These are phyloP conservation scores for Heterotilapia buettikoferi DNA, from an alignment of 2,113 vertebrate species.

Conservation along the genomic window DNA sequence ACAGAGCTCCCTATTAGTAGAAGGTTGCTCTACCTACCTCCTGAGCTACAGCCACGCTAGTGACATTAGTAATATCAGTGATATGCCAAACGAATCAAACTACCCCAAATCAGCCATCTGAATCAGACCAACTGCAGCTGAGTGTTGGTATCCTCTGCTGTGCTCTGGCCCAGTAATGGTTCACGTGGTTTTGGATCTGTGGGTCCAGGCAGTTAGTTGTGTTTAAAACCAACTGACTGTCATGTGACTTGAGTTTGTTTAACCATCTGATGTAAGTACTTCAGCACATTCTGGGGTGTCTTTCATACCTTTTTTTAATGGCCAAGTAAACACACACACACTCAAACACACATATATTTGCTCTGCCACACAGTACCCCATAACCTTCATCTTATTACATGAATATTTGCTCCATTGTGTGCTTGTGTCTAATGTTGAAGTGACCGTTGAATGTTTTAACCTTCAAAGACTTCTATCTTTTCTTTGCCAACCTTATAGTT, in stretches of 20 bases:
- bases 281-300: neutral
- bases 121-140: neutral
- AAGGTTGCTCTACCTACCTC: neutral
- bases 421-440: accelerated
- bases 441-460: neutral
- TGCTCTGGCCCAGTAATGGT: accelerated
- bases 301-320: accelerated
- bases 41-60: accelerated
- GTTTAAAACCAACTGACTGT: accelerated
- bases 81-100: neutral
- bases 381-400: neutral
- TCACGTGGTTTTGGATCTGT: neutral
- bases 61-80: neutral
- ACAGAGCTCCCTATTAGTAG: neutral
- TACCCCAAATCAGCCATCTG: accelerated
- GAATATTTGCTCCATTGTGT: neutral
- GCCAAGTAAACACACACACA: neutral
- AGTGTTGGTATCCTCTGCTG: accelerated
- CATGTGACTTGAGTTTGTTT: neutral
- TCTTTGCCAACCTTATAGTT: neutral
- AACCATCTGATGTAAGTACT: accelerated
- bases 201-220: accelerated
- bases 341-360: neutral
- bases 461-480: neutral
- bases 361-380: neutral